These are phyloP conservation scores for Brachionus rubens DNA, from an alignment of 1,140 invertebrate species.

Conservation along the genomic window DNA sequence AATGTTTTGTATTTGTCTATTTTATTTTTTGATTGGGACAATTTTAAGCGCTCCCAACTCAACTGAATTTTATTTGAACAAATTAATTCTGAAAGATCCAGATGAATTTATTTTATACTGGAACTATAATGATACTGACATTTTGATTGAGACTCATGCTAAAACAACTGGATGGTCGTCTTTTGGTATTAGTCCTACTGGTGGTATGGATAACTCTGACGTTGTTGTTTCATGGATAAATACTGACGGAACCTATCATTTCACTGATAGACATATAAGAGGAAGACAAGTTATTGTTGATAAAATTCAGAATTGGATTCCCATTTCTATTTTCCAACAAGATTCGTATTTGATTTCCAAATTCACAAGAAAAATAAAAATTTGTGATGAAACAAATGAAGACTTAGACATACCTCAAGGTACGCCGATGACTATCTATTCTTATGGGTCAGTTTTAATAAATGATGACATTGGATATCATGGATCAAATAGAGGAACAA, in stretches of 20 bases:
- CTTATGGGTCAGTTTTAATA: neutral
- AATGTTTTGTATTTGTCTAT: too few relatives aligned
- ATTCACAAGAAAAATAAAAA: conserved; percentile 37
- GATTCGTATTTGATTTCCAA: conserved; percentile 24
- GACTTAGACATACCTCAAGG: conserved; percentile 4
- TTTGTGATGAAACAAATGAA: conserved; percentile 14
- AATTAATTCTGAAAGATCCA: neutral
- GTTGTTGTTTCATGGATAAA: conserved; percentile 46
- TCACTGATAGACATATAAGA: conserved; percentile 24
- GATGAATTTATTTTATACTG: conserved; percentile 16
- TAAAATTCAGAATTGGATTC: conserved; percentile 33
- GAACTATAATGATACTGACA: conserved; percentile 44
- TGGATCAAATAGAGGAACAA: conserved; percentile 2
- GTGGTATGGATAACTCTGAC: conserved; percentile 47
- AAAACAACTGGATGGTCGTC: conserved; percentile 46
- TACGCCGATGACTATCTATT: conserved; percentile 7
- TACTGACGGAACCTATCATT: neutral
- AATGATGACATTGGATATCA: conserved; percentile 38
- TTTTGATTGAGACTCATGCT: conserved; percentile 32
- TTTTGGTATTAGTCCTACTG: conserved; percentile 45
- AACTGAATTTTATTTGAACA: neutral
- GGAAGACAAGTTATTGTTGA: conserved; percentile 22
- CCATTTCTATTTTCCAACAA: neutral
- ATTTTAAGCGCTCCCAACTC: neutral
- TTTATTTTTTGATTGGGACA: neutral